phyloP scores from a whole-genome alignment of 2,797 vertebrate genomes.

The Ispidina picta region DNA sequence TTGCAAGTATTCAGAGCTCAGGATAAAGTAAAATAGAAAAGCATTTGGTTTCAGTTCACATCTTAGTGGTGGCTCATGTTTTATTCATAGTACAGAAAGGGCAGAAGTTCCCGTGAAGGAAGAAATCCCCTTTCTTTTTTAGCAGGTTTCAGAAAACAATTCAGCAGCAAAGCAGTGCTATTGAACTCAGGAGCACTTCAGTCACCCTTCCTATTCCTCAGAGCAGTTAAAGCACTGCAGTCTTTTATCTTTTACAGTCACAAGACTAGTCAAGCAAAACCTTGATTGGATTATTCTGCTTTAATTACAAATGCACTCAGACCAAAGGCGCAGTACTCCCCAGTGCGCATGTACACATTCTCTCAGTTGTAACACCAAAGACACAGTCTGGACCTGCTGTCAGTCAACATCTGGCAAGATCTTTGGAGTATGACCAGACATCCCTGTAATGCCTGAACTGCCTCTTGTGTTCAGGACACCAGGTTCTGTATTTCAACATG shows the following conservation, averaged over 20 bases:
- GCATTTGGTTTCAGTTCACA: slow-evolving; percentile 29
- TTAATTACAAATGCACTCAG: slow-evolving; percentile 49
- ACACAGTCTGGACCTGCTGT: neutral
- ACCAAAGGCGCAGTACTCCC: neutral
- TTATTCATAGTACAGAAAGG: slow-evolving; percentile 18
- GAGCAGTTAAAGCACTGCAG: neutral
- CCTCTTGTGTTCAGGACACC: neutral
- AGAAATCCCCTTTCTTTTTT: slow-evolving; percentile 4
- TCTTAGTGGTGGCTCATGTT: neutral
- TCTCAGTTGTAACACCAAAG: neutral
- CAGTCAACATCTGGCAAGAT: slow-evolving; percentile 1
- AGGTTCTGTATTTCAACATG: neutral
- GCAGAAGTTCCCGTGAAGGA: neutral
- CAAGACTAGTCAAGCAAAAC: slow-evolving; percentile 31
- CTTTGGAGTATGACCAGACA: neutral
- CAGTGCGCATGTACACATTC: neutral
- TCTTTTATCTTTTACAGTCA: slow-evolving; percentile 34
- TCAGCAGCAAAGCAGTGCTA: neutral
- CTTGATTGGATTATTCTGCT: slow-evolving; percentile 40
- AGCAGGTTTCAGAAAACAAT: neutral
- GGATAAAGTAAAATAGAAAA: slow-evolving; percentile 8
- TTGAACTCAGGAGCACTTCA: neutral
- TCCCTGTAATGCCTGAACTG: neutral
- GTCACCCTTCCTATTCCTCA: neutral
- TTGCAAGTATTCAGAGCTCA: neutral